phyloP scores from a whole-genome alignment of 2,113 vertebrate species.

The Clarias magur region DNA sequence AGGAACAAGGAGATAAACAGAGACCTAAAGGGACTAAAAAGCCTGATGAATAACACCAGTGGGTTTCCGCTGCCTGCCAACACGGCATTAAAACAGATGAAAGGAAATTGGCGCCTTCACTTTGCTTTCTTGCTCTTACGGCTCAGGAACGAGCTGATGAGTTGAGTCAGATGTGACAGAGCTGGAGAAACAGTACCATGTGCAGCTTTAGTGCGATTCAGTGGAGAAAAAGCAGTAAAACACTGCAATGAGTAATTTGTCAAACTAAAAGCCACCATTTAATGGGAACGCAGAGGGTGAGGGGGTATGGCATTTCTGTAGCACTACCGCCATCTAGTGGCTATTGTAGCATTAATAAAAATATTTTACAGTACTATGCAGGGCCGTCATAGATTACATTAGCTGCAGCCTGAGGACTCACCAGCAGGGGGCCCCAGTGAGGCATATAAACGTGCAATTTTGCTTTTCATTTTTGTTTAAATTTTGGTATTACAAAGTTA shows the following conservation, averaged over 20 bases:
- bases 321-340: constrained; percentile 51
- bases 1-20: neutral
- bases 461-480: too few relatives aligned
- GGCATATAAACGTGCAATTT: too few relatives aligned
- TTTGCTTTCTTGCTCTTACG: neutral
- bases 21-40: neutral
- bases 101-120: neutral
- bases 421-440: too few relatives aligned
- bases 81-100: constrained; percentile 10
- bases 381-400: neutral
- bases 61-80: neutral
- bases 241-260: neutral
- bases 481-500: too few relatives aligned
- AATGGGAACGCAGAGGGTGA: neutral
- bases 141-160: neutral
- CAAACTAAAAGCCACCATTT: neutral
- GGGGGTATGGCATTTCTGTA: neutral
- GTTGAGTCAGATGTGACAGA: neutral
- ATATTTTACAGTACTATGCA: too few relatives aligned
- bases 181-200: neutral
- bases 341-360: neutral
- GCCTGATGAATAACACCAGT: neutral
- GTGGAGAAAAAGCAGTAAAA: neutral
- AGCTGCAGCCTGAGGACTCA: neutral
- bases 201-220: neutral